These are phyloP conservation scores for Phymatocera aterrima DNA, from an alignment of 2,888 invertebrate genomes.

Conservation along the genomic window DNA sequence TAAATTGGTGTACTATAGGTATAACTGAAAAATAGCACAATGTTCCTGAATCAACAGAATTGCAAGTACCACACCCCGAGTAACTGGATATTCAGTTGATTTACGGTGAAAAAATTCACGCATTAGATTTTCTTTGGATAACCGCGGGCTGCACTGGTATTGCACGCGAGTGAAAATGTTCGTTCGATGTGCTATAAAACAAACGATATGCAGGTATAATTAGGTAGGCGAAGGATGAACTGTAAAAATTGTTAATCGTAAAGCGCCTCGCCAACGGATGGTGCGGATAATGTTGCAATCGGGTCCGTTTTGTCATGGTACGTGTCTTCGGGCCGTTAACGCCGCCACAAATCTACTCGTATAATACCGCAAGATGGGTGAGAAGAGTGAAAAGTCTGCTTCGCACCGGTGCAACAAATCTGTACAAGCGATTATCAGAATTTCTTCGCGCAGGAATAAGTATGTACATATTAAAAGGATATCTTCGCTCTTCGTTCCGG, in stretches of 20 bases:
- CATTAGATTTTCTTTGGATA: constrained; percentile 4
- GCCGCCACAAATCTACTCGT: background rate
- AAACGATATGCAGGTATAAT: background rate
- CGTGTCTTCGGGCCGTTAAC: constrained; percentile 40
- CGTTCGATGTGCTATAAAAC: background rate
- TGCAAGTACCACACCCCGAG: constrained; percentile 3
- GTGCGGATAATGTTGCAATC: constrained; percentile 4
- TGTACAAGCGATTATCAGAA: constrained; percentile 6
- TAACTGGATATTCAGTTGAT: constrained; percentile 14
- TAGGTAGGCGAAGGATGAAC: background rate
- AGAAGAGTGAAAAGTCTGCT: constrained; percentile 6
- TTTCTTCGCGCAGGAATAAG: background rate
- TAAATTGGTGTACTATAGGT: background rate
- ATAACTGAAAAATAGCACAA: background rate
- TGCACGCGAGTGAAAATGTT: constrained; percentile 1
- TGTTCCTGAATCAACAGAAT: constrained; percentile 12
- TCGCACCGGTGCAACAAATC: constrained; percentile 2
- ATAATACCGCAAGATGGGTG: background rate
- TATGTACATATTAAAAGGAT: background rate
- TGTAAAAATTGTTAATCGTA: background rate
- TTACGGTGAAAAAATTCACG: constrained; percentile 11
- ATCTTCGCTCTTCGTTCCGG: too few relatives aligned
- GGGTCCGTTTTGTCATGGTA: constrained; percentile 29
- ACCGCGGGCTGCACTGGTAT: background rate
- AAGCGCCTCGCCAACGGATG: background rate